A percentile compares a stretch with the other conserved stretches of the same genome.
Evolutionary conservation across 2,113 vertebrate genomes (phyloP).

Genomic region (Larimichthys crocea): DNA sequence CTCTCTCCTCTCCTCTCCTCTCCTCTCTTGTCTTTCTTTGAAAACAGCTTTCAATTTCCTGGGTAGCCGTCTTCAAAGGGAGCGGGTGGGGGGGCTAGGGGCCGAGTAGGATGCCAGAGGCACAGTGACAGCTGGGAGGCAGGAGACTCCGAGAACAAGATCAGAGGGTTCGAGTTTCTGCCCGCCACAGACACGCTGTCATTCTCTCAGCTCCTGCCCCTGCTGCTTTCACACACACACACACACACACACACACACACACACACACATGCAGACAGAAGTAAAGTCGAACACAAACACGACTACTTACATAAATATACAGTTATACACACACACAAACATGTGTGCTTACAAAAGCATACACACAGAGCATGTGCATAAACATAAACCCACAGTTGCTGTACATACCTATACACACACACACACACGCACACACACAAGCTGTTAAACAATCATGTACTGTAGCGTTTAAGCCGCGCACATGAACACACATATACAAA

Average conservation of each 20-base stretch:
- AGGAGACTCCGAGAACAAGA: slow-evolving; percentile 78
- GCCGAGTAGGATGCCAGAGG: slow-evolving; percentile 75
- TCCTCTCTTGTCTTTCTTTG: slow-evolving; percentile 76
- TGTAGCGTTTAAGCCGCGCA: neutral
- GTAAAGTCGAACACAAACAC: neutral
- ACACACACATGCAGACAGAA: slow-evolving; percentile 12
- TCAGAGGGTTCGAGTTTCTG: slow-evolving; percentile 80
- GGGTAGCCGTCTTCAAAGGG: slow-evolving; percentile 80
- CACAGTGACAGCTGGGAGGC: slow-evolving; percentile 85
- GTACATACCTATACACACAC: slow-evolving; percentile 9
- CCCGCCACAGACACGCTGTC: slow-evolving; percentile 73
- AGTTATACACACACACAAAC: slow-evolving; percentile 11
- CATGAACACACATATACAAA: neutral
- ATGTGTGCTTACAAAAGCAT: neutral
- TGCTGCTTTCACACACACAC: slow-evolving; percentile 65
- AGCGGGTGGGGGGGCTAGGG: slow-evolving; percentile 54
- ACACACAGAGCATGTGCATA: slow-evolving; percentile 18
- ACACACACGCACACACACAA: slow-evolving; percentile 5
- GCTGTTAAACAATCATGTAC: slow-evolving; percentile 3
- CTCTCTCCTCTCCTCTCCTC: slow-evolving; percentile 48
- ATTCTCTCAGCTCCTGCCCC: slow-evolving; percentile 69
- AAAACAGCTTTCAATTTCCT: slow-evolving; percentile 86
- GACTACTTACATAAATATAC: slow-evolving; percentile 9
- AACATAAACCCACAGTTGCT: neutral
- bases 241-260: slow-evolving; percentile 28